Conservation (phyloP, 2,797 vertebrate species). For the Sebastes miniatus region DNA sequence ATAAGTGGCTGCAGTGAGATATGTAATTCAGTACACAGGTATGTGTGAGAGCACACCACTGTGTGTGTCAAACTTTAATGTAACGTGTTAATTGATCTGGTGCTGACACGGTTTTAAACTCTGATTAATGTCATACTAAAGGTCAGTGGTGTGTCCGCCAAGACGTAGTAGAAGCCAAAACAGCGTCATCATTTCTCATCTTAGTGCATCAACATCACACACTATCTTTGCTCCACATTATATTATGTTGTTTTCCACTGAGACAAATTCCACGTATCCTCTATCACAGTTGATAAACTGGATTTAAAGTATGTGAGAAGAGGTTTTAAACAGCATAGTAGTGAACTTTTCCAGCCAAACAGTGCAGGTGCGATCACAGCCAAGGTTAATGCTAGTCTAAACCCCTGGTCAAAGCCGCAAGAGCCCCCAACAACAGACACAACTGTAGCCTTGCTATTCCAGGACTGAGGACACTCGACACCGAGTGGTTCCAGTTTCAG, state of each 20-base stretch:
- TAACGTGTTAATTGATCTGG: constrained; percentile 55
- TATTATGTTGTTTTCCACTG: not conserved
- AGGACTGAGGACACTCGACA: constrained; percentile 69
- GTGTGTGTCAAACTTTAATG: constrained; percentile 33
- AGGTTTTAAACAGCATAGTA: not conserved
- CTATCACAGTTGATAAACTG: not conserved
- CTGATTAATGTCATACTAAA: constrained; percentile 52
- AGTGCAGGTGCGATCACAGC: constrained; percentile 16
- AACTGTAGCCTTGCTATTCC: constrained; percentile 77
- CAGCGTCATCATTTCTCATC: constrained; percentile 19
- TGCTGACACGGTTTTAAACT: constrained; percentile 49
- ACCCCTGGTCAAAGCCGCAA: constrained; percentile 8
- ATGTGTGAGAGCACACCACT: not conserved
- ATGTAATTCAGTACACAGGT: not conserved
- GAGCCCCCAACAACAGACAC: constrained; percentile 65
- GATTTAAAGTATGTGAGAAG: not conserved
- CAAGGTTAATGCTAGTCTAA: constrained; percentile 11
- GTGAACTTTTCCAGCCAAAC: not conserved
- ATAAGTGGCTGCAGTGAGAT: not conserved
- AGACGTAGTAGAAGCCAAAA: constrained; percentile 14
- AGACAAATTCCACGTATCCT: not conserved
- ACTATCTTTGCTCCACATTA: not conserved
- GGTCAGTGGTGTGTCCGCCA: constrained; percentile 30
- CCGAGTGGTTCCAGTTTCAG: constrained; percentile 70
- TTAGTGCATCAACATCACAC: constrained; percentile 6